phyloP scores from a whole-genome alignment of 1,140 invertebrate genomes.

The Cydia strobilella region DNA sequence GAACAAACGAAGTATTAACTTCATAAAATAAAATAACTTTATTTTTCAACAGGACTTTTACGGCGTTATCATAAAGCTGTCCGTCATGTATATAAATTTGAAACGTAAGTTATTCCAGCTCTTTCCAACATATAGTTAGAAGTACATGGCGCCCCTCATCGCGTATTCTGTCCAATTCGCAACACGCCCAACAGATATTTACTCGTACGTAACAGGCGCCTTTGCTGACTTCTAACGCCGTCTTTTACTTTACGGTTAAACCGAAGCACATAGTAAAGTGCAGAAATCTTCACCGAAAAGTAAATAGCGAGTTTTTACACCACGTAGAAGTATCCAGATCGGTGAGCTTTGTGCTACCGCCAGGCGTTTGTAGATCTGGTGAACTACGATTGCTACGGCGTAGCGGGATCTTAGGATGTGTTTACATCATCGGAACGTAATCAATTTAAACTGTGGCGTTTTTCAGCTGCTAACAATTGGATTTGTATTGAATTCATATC shows the following conservation, averaged over 20 bases:
- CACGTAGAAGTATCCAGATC: constrained; percentile 6
- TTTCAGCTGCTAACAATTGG: not conserved
- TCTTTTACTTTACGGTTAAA: constrained; percentile 53
- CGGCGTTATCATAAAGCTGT: constrained; percentile 35
- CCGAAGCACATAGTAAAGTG: constrained; percentile 47
- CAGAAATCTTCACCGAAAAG: constrained; percentile 47
- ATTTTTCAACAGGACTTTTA: not conserved
- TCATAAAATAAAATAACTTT: constrained; percentile 3
- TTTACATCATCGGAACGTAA: not conserved
- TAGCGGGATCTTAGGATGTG: not conserved
- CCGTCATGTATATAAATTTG: constrained; percentile 40
- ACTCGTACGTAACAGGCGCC: constrained; percentile 75
- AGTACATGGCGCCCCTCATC: constrained; percentile 69
- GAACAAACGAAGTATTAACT: constrained; percentile 13
- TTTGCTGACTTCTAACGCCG: constrained; percentile 68
- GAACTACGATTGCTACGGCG: not conserved
- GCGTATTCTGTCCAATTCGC: constrained; percentile 76
- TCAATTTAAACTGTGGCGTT: not conserved
- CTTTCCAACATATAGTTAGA: constrained; percentile 61
- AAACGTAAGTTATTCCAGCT: constrained; percentile 51
- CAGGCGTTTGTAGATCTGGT: not conserved
- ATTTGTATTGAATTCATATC: no score
- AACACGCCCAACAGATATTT: constrained; percentile 76
- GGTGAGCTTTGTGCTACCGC: not conserved
- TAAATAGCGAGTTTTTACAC: constrained; percentile 27